These are phyloP conservation scores for Wiebesia pumilae DNA, from an alignment of 1,140 invertebrate species.

Conservation along the genomic window DNA sequence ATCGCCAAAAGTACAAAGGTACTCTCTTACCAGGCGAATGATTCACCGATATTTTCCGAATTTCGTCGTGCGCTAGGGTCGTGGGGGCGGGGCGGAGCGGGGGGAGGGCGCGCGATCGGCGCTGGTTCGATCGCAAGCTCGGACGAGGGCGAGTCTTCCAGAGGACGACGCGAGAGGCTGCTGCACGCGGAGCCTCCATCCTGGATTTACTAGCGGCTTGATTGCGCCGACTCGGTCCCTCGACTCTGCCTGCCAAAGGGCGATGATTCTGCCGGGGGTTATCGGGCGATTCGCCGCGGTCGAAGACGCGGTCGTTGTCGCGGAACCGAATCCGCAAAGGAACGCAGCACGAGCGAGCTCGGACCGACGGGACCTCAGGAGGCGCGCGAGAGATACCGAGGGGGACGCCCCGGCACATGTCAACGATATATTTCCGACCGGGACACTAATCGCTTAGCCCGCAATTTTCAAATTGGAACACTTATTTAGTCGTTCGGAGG, in stretches of 20 bases:
- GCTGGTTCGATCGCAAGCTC: neutral
- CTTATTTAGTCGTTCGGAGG: slow-evolving; percentile 73
- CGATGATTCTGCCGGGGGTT: neutral
- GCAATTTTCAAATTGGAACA: slow-evolving; percentile 75
- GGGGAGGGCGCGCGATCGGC: neutral
- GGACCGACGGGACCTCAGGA: neutral
- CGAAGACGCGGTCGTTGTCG: no score
- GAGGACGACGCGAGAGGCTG: no score
- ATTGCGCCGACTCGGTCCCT: no score
- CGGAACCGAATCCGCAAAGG: no score
- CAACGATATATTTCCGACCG: slow-evolving; percentile 73
- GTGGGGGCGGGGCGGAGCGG: neutral
- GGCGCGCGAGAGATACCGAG: neutral
- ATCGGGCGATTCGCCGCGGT: no score
- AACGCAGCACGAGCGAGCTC: no score
- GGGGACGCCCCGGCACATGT: slow-evolving; percentile 63
- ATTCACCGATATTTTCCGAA: slow-evolving; percentile 19
- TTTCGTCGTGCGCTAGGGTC: neutral
- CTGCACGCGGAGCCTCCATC: no score
- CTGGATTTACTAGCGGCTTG: no score
- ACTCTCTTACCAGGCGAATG: neutral
- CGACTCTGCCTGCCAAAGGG: no score
- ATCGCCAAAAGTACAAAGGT: neutral
- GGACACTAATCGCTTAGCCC: slow-evolving; percentile 74
- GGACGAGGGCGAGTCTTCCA: no score